Base-by-base conservation (phyloP, 1,140 invertebrate genomes). In the Drosophila ananassae region DNA sequence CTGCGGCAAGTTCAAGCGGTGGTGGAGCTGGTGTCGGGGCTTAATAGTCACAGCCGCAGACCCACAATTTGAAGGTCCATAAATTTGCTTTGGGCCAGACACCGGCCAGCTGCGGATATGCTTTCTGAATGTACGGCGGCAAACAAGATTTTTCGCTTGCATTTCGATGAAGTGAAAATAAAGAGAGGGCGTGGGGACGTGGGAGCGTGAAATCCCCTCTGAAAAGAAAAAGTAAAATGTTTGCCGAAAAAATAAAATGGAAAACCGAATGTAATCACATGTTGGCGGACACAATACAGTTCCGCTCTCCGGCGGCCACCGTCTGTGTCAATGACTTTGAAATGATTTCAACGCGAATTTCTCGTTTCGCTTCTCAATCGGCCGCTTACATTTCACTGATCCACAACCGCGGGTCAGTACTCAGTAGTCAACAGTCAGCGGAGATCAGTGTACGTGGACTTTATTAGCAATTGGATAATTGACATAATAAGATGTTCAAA, bases 381-480 rank as follows among this genome's bases (percentile, higher is more conserved):
- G 21, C 48, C 48, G 56, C 22, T 61, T 50, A 64, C 73, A 71
- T 85, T 80, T 83, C 64, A 78, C 68, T 66, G 79, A 74, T 78
- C 53, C 56, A 54, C 64, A 51, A 34, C 71, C 32, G 55, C 78
- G 72, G 81, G 82, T 85, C 78, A 85, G 81, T 44, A 21, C 13
- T 44, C 41, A 37, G 10, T 37, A 28, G 82, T 87, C 78, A 85
- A 81, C 17, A 44, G 41, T 44, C 41, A 4, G 10, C 10, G 34
- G 34, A 37, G 34, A 37, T 37, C 80, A 39, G 22, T 55, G 77
- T 82, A 89, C 83, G 83, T 87, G 83, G 64, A 87, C 85, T 83
- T 77, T 63, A 87, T 87, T 89, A 79, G 67, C 84, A 79, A 79
- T 87, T 73, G 84, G 83, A 87, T 87, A 87, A 89, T 87, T 89